phyloP scores from a whole-genome alignment of 1,140 invertebrate genomes.

The Drosophila santomea region DNA sequence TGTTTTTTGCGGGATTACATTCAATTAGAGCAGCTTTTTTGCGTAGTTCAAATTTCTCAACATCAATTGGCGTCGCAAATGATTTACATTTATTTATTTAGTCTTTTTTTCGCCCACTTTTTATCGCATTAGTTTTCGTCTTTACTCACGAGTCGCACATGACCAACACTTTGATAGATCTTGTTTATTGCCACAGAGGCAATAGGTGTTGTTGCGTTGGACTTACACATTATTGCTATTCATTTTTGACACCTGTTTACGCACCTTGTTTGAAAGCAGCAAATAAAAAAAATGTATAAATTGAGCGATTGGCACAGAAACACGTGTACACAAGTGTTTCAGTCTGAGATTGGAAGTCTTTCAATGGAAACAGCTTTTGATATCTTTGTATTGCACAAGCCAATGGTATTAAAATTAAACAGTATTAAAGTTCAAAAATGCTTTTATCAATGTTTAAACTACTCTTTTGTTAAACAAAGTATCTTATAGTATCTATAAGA shows the following conservation, averaged over 20 bases:
- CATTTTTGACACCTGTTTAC: conserved; percentile 76
- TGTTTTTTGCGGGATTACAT: conserved; percentile 53
- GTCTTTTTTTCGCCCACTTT: conserved; percentile 3
- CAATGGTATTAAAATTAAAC: neutral
- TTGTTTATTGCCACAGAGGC: conserved; percentile 36
- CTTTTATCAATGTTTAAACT: too few species aligned
- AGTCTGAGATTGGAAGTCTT: neutral
- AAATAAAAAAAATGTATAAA: conserved; percentile 8
- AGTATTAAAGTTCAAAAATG: neutral
- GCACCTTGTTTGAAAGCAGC: conserved; percentile 52
- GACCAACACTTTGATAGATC: conserved; percentile 33
- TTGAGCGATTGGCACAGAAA: conserved; percentile 14
- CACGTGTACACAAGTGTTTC: conserved; percentile 44
- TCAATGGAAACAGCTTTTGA: neutral
- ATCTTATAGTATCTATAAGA: too few species aligned
- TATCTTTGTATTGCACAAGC: neutral
- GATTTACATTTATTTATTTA: conserved; percentile 46
- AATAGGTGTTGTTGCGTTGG: conserved; percentile 9
- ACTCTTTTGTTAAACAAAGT: too few species aligned
- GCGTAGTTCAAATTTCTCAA: conserved; percentile 46
- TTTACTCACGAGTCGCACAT: conserved; percentile 31
- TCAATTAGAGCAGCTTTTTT: conserved; percentile 74
- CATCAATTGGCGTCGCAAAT: conserved; percentile 45
- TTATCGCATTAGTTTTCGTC: conserved; percentile 7
- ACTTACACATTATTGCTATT: conserved; percentile 10